Base-by-base conservation (phyloP, 2,797 vertebrate species). In the Pygocentrus nattereri region DNA sequence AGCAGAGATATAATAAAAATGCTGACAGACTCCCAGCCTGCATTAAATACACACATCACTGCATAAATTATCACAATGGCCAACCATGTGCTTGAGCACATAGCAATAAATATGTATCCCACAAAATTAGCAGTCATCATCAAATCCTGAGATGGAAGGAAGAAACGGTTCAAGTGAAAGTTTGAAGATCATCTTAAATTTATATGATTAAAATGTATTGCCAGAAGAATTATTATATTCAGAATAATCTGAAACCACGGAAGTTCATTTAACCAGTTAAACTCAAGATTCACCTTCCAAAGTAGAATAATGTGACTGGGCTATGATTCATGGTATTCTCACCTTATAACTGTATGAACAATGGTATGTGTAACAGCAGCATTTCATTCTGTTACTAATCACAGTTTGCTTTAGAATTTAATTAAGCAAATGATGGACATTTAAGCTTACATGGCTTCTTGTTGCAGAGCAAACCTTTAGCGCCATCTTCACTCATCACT, bases 401-500 rank as follows among this genome's bases (percentile, higher is more conserved):
- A 34, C 18, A 3, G 31, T 34, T 34, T 3, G 19, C 31, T n/a
- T 12, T 44, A n/a, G 19, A 44, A 19, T 2, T 8, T 16, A 30
- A 30, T 27, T 16, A 61, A 61, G 27, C 2, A 30, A 61, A 30
- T 12, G n/a, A 59, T 25, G 59, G 18, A 13, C 3, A 18, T 38
- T 21, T 21, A 1, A 38, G 30, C 62, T 7, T 2, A 54, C 52
- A 54, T 34, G 61, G 27, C 13, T 7, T 13, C 23, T 8, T 15
- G 25, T 18, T 2, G 23, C 16, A n/a, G 70, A 18, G 65, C 44
- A 70, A 74, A 56, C 67, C 23, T 23, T 19, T 12, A 27, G 19
- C 30, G 30, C 65, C 27, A 52, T 54, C 70, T 74, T 76, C 75
- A 73, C 54, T 76, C 77, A 58, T 41, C n/a, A 30, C 50, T 61